phyloP scores from a whole-genome alignment of 2,113 vertebrate species.

The Trogon melanurus region DNA sequence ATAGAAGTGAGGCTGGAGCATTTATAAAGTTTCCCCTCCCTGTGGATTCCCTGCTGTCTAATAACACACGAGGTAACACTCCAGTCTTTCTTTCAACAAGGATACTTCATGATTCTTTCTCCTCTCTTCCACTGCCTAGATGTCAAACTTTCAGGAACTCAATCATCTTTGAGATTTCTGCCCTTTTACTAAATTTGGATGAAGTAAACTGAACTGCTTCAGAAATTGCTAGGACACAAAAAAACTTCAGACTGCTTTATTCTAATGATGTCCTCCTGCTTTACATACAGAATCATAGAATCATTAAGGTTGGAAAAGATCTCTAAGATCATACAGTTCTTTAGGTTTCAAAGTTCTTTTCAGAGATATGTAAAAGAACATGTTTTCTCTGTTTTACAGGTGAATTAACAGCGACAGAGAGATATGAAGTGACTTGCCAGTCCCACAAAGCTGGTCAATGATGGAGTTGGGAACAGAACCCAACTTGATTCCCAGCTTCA shows the following conservation, averaged over 20 bases:
- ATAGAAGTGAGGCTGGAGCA: not conserved
- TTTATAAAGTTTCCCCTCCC: not conserved
- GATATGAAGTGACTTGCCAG: not conserved
- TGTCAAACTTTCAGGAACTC: not conserved
- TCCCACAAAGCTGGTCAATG: not conserved
- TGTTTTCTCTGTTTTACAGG: not conserved
- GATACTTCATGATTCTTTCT: not conserved
- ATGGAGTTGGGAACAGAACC: not conserved
- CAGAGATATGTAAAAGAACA: not conserved
- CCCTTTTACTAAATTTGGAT: not conserved
- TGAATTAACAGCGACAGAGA: not conserved
- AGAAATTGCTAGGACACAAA: not conserved
- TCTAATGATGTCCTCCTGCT: not conserved
- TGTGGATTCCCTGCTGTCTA: not conserved
- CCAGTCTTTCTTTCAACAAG: not conserved
- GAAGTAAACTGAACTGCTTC: not conserved
- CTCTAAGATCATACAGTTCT: no score
- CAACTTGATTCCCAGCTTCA: not conserved
- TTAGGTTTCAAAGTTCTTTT: not conserved
- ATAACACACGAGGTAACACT: not conserved
- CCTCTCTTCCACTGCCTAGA: not conserved
- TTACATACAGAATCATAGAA: not conserved
- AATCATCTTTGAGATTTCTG: not conserved
- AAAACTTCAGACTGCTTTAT: not conserved
- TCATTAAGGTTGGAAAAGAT: no score